Base-by-base conservation (phyloP, 2,888 invertebrate genomes). In the Cremastinae sp. region DNA sequence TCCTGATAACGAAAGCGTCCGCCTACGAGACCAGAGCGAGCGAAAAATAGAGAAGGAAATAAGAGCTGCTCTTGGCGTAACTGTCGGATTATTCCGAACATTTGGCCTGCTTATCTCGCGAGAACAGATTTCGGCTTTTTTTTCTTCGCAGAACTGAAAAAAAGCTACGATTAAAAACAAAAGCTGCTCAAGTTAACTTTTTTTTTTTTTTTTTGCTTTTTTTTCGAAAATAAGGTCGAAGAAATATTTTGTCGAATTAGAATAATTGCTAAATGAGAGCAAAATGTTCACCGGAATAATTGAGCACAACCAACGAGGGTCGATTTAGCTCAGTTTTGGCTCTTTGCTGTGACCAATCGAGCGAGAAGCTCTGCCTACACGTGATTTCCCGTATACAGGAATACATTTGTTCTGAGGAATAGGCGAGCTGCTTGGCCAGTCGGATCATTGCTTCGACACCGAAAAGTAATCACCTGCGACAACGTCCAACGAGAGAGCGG, bases 381-480 rank as follows among this genome's bases (percentile, higher is more conserved):
- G 16, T 36, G 43, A 22, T 7, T 1, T 28, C 20, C 12, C 66
- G 9, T 18, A 7, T 20, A 54, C 34, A 47, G 49, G n/a, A 34
- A 45, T 45, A 68, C 36, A 54, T 62, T 45, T 36, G 14, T 36
- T 34, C 12, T 18, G 45, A 54, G 36, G 43, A n/a, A 66, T 18
- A 12, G 8, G 28, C 12, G 54, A 65, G 64, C 66, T 59, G 70
- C 70, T 71, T 75, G 59, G 65, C 65, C 58, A 28, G 71, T 66
- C 62, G 75, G 71, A 75, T 75, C 75, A 71, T 75, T 75, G 66
- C 66, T 75, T 75, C 75, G 75, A 75, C 75, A 75, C 66, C 71
- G 75, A 75, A 75, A 70, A 71, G 75, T 75, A 75, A 75, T 75
- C 75, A 75, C 75, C 75, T 75, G 71, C 75, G 75, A 75, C 75